phyloP scores from a whole-genome alignment of 2,113 vertebrate species.

The Pionites leucogaster region DNA sequence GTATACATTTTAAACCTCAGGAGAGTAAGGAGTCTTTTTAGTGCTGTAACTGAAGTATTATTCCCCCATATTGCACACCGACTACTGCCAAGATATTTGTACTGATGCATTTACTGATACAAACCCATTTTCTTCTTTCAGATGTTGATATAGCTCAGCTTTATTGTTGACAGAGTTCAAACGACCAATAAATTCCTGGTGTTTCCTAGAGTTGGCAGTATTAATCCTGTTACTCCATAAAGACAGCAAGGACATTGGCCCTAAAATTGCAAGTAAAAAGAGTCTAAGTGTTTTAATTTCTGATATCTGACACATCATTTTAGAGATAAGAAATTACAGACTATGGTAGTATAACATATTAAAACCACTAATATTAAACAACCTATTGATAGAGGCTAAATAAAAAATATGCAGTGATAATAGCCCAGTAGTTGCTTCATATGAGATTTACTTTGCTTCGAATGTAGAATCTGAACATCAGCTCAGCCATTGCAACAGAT shows the following conservation, averaged over 20 bases:
- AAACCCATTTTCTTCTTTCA: constrained; percentile 98
- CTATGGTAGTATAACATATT: not conserved
- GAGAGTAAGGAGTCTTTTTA: not conserved
- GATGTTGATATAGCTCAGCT: constrained; percentile 94
- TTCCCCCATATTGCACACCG: not conserved
- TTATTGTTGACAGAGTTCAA: constrained; percentile 92
- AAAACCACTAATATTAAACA: not conserved
- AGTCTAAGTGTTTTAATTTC: not conserved
- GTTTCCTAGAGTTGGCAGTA: constrained; percentile 94
- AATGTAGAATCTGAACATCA: not conserved
- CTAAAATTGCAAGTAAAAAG: constrained; percentile 64
- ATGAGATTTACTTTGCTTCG: not conserved
- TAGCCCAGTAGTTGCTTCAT: not conserved
- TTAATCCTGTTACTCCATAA: constrained; percentile 97
- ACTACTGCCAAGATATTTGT: not conserved
- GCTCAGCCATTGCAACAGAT: not conserved
- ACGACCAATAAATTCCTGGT: constrained; percentile 94
- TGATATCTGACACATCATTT: not conserved
- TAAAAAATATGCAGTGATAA: not conserved
- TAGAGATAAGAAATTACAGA: not conserved
- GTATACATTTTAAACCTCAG: not conserved
- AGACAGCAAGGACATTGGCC: constrained; percentile 91
- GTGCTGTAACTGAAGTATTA: not conserved
- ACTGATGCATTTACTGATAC: constrained; percentile 54
- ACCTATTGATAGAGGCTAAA: not conserved